Conservation (phyloP, 2,113 vertebrate species). For the Sialia sialis region DNA sequence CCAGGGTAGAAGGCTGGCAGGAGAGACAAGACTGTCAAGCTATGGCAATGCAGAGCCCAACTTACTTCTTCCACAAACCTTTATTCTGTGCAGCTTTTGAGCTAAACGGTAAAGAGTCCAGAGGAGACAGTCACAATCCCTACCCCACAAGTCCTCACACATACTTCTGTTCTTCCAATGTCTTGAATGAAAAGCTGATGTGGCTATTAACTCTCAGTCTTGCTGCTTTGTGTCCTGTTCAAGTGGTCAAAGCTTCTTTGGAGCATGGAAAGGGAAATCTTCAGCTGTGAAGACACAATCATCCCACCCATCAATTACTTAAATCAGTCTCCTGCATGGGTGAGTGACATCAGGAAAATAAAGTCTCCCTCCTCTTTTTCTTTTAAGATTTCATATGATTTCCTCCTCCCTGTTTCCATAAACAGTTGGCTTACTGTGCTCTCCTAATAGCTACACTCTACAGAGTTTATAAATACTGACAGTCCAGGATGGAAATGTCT, state of each 20-base stretch:
- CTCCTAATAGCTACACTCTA: background rate
- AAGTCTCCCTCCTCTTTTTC: background rate
- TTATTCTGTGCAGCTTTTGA: conserved; percentile 46
- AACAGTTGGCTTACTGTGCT: background rate
- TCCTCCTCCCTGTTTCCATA: background rate
- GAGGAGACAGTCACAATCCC: background rate
- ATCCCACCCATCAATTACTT: background rate
- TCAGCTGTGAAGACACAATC: conserved; percentile 78
- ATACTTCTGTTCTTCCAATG: accelerated
- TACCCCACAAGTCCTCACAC: background rate
- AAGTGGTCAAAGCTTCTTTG: conserved; percentile 87
- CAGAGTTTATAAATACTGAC: background rate
- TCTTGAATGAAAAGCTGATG: background rate
- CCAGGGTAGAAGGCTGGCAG: background rate
- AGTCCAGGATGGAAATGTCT: background rate
- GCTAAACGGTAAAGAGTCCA: conserved; percentile 26
- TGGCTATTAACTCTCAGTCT: conserved; percentile 61
- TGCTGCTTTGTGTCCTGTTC: conserved; percentile 76
- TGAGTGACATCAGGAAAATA: background rate
- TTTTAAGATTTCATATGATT: background rate
- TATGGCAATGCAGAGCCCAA: background rate
- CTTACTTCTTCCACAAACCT: conserved; percentile 49
- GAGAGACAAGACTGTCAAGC: background rate
- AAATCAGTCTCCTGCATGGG: background rate
- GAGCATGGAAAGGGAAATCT: conserved; percentile 85